Evolutionary conservation across 2,888 invertebrate genomes (phyloP), one percentile per base, ranked within the genome.

Genomic region (Xanthorhoe designata): DNA sequence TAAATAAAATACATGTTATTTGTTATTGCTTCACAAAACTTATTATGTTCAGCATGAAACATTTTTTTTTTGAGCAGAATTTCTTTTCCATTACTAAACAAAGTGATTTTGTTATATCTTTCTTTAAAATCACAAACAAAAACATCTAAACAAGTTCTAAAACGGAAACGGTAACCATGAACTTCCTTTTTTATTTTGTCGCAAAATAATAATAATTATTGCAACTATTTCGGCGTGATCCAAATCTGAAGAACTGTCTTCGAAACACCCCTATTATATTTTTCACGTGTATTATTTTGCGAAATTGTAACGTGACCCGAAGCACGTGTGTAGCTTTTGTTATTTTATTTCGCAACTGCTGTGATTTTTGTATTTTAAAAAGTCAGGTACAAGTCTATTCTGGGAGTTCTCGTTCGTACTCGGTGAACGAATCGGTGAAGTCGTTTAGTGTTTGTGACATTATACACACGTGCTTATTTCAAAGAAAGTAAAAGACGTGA

Each of bases 311-410:
- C 82, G 71, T 77, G 92, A 92, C 85, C 75, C 75, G 74, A 78
- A 82, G 85, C 92, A 92, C 92, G 92, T 92, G 92, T 87, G 80
- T 81, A 81, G 76, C 78, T 84, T 86, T 86, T 89, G 86, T 89
- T 88, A 81, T 84, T 87, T 81, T 84, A 85, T 86, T 88, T 87
- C 75, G 82, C 81, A 79, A 78, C 79, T 85, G 71, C 73, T 75
- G 76, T 73, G 70, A 65, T 61, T 64, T 47, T 61, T 55, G 69
- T 69, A 52, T 63, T 57, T 67, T 24, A 56, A 62, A 24, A 67
- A n/a, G 68, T 68, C 68, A 68, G 61, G 64, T 68, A 64, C 42
- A 60, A 15, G 24, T 38, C 67, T 63, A 67, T 68, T 68, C 62
- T 59, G 19, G 68, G 61, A n/a, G 32, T 50, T 13, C 32, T 19